These are phyloP conservation scores for Neotoma lepida DNA, from an alignment of 2,113 vertebrate species.

Conservation along the genomic window DNA sequence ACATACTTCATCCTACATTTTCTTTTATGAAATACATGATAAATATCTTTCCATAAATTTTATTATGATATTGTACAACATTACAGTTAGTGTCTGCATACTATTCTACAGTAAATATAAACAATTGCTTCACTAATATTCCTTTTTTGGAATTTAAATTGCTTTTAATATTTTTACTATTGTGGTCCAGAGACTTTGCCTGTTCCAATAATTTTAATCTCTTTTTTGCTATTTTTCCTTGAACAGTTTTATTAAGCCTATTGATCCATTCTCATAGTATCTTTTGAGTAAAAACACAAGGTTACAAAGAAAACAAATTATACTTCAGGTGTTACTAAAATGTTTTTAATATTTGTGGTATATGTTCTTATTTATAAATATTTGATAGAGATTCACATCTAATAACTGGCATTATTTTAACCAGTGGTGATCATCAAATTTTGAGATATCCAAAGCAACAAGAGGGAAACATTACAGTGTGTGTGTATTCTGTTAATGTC, in stretches of 20 bases:
- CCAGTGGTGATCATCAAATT: neutral
- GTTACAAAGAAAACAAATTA: conserved; percentile 19
- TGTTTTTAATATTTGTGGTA: neutral
- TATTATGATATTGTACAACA: conserved; percentile 12
- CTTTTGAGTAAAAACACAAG: neutral
- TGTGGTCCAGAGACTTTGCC: neutral
- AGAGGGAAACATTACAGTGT: neutral
- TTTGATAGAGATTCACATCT: conserved; percentile 14
- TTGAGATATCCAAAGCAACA: conserved; percentile 13
- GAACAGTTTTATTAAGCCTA: conserved; percentile 16
- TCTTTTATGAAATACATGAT: neutral
- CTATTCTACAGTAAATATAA: neutral
- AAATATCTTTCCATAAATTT: neutral
- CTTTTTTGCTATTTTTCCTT: neutral
- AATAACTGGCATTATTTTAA: conserved; percentile 45
- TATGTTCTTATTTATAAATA: conserved; percentile 11
- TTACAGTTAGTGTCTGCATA: neutral
- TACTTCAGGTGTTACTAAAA: conserved; percentile 31
- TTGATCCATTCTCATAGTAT: neutral
- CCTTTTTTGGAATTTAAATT: neutral
- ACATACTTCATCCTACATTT: neutral
- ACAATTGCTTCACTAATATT: neutral
- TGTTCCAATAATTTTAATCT: neutral
- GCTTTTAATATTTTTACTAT: neutral
- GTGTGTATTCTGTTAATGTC: neutral